Conservation (phyloP, 30 jellyfish, hydroid and myxozoan species). For the Aurelia sp. region DNA sequence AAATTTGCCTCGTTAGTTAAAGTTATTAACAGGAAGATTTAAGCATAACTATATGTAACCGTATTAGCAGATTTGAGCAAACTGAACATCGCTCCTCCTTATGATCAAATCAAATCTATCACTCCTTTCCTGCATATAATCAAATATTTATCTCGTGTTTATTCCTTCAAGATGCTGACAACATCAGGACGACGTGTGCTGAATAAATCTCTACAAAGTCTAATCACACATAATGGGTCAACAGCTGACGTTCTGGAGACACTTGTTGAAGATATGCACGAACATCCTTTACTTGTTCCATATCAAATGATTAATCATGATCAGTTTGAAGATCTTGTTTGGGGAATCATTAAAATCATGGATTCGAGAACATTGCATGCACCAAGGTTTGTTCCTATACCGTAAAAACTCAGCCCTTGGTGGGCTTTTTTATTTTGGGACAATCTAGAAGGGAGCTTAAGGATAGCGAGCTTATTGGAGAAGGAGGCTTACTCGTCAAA, state of each 20-base stretch:
- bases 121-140: too few species aligned
- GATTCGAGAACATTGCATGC: conserved; percentile 70
- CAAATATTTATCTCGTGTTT: too few species aligned
- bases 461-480: too few species aligned
- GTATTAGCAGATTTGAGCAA: too few species aligned
- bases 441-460: too few species aligned
- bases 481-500: too few species aligned
- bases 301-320: conserved; percentile 86
- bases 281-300: conserved; percentile 78
- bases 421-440: too few species aligned
- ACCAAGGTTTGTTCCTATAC: conserved; percentile 67
- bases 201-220: conserved; percentile 69
- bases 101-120: too few species aligned
- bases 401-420: neutral
- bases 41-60: too few species aligned
- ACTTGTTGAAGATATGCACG: conserved; percentile 86
- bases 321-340: conserved; percentile 71
- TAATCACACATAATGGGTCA: conserved; percentile 68
- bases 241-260: conserved; percentile 71
- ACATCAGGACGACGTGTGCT: conserved; percentile 67
- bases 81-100: too few species aligned
- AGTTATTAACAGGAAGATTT: too few species aligned
- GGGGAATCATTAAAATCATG: conserved; percentile 85
- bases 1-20: too few species aligned
- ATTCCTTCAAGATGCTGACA: conserved; percentile 44